Base-by-base conservation (phyloP, 2,888 invertebrate genomes). In the Agapostemon virescens region DNA sequence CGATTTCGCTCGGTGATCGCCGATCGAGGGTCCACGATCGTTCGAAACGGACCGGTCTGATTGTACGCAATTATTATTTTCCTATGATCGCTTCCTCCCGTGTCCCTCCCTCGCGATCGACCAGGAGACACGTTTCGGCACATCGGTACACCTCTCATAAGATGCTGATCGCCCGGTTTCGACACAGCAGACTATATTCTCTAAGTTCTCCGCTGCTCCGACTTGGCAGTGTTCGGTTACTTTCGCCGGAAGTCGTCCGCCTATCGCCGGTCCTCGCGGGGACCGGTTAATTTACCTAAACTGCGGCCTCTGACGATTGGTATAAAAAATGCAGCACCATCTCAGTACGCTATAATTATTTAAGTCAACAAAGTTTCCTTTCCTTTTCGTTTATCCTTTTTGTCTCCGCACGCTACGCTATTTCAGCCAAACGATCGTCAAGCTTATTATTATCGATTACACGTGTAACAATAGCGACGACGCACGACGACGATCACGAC, bases 171-270 rank as follows among this genome's bases (percentile, higher is more conserved):
- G n/a, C n/a, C n/a, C 26, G 70, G 7, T 63, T 45, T 36, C 17
- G 66, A 61, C 26, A 26, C n/a, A 23, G 15, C 30, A 23, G 15
- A 58, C 45, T 45, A 64, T 42, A 66, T 20, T 58, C 40, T 17
- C 55, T 55, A 55, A 67, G 13, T 75, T 81, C 78, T 69, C 69
- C 74, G 61, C 58, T 77, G 69, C 74, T 55, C 77, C 70, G 69
- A 75, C 84, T n/a, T 84, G 82, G 83, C 88, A 89, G 86, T 86
- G 87, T 88, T 88, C 74, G 26, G n/a, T n/a, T n/a, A n/a, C 80
- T 55, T 11, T 11, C 20, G 23, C 85, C 82, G 85, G 84, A 86
- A 87, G 84, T 83, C 38, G 20, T 38, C 17, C 42, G n/a, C 36
- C 20, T 23, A 42, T 49, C 69, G 17, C 42, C 68, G 61, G 69